These are phyloP conservation scores for Vulpes vulpes DNA, from an alignment of 2,113 vertebrate species.

Conservation along the genomic window DNA sequence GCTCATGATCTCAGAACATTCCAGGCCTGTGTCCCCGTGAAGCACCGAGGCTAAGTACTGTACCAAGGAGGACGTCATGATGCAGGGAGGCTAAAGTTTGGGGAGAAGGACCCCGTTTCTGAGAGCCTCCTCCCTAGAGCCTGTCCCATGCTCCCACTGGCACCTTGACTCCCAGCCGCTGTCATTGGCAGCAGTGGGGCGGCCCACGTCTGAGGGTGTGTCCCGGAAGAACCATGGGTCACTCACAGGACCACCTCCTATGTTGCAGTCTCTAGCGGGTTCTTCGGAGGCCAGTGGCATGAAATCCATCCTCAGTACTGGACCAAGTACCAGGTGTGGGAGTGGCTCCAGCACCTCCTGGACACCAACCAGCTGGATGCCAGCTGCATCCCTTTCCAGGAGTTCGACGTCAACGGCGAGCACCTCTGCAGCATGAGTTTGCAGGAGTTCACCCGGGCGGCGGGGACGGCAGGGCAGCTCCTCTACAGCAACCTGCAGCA, in stretches of 20 bases:
- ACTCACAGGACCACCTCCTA: conserved; percentile 2
- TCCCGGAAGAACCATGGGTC: neutral
- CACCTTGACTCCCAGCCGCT: fast-evolving
- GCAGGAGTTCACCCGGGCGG: conserved; percentile 94
- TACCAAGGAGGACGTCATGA: neutral
- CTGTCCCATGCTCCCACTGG: fast-evolving
- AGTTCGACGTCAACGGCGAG: conserved; percentile 96
- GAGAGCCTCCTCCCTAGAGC: neutral
- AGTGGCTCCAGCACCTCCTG: conserved; percentile 98
- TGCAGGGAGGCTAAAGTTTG: too few species aligned
- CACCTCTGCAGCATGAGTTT: conserved; percentile 95
- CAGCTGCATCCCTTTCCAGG: conserved; percentile 95
- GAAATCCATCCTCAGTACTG: conserved; percentile 96
- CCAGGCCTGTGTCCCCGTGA: neutral
- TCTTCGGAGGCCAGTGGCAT: conserved; percentile 93
- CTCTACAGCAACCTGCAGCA: conserved; percentile 95
- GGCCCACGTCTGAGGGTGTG: neutral
- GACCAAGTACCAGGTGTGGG: conserved; percentile 99
- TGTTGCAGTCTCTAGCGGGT: conserved; percentile 88
- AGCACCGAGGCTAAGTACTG: neutral
- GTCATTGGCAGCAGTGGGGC: fast-evolving
- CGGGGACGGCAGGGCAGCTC: conserved; percentile 93
- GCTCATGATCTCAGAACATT: neutral
- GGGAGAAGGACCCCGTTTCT: neutral
- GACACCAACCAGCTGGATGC: conserved; percentile 97